Base-by-base conservation (phyloP, 2,888 invertebrate species). In the Masnerella sp. region DNA sequence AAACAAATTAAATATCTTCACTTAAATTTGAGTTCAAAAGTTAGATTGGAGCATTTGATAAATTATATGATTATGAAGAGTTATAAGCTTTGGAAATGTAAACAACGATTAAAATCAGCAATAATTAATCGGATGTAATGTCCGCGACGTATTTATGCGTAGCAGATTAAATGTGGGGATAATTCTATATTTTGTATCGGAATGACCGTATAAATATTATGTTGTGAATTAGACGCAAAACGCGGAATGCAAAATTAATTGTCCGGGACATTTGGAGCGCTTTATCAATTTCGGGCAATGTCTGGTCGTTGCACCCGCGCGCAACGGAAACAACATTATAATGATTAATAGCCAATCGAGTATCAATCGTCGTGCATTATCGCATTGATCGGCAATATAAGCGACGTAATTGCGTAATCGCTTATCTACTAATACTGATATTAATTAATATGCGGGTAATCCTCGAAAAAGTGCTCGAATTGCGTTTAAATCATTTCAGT, bases 271-370 rank as follows among this genome's bases (percentile, higher is more conserved):
- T 56, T 52, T 36, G 34, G 47, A 69, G 58, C 25, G 47, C 62
- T 74, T 64, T 51, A 65, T 69, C 59, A 65, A 69, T 56, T 74
- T 74, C 51, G 58, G 43, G 15, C 17, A 67, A 59, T 58, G 54
- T 59, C 47, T 51, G 72, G 62, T 58, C 73, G 17, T 62, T 68
- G 62, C 65, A 58, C 68, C 38, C 47, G 17, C 59, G 18, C 42
- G 59, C 61, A 56, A 52, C 38, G 64, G 51, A 59, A 73, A 64
- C 58, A 64, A 58, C 52, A 69, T 69, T 74, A 64, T 52, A 69
- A 69, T 68, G 69, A 69, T 69, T 74, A 70, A 69, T 74, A 70
- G 65, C 65, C 69, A 64, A 74, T 74, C 64, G 69, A 69, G 58
- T 69, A 74, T 74, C 69, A 69, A 74, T 74, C 74, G 69, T 54